Base-by-base conservation (phyloP, 2,888 invertebrate genomes). In the Acleris emargana region DNA sequence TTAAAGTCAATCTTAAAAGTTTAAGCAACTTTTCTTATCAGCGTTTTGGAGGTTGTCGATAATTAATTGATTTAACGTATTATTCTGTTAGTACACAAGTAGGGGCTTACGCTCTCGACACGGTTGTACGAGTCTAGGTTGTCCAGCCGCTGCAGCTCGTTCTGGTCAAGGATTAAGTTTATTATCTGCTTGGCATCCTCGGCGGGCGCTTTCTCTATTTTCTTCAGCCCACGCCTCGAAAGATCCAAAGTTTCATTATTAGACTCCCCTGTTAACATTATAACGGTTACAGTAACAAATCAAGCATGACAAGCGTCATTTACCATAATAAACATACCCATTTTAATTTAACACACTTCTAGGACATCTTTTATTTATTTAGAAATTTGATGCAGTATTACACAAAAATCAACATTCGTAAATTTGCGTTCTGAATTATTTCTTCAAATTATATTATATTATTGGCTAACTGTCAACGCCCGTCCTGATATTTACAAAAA, bases 101-200 rank as follows among this genome's bases (percentile, higher is more conserved):
- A 47, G 18, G 54, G 60, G 67, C 84, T 87, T 93, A 97, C 97
- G 93, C 95, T 96, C 87, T 96, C 95, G 60, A 98, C 93, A 80
- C 95, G 95, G 64, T 93, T 93, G 85, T 96, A 97, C 32, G 96
- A 95, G 77, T 97, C 97, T 73, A 98, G 94, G 87, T 97, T 97
- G 85, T 98, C 98, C 76, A 98, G 93, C 75, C 97, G 95, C 79
- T 97, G 96, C 69, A 98, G 89, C 81, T 97, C 97, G 93, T 98
- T 98, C 80, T 97, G 96, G 82, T 98, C 97, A 59, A 97, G 93
- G 74, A 96, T 95, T 74, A 97, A 92, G 73, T 94, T 94, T 68
- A 94, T 95, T 77, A 96, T 93, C 69, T 93, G 93, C 79, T 94
- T 94, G 32, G 95, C 94, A 84, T 96, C 95, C 68, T 95, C 94